Conservation (phyloP, 2,113 vertebrate species). For the Pao palembangensis region DNA sequence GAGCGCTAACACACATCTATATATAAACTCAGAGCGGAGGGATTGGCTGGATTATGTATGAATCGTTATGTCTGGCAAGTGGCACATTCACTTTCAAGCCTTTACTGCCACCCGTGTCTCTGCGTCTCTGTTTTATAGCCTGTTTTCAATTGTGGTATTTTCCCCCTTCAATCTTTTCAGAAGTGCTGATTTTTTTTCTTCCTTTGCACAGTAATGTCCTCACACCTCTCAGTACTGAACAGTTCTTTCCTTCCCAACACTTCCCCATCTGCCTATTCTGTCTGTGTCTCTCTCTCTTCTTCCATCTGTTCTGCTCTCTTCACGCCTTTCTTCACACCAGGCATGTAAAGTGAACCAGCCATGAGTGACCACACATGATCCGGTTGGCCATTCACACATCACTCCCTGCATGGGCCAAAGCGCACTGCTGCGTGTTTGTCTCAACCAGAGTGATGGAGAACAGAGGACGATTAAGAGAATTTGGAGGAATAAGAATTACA, state of each 20-base stretch:
- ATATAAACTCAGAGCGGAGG: slow-evolving; percentile 51
- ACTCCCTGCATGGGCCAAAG: slow-evolving; percentile 32
- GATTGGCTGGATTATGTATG: slow-evolving; percentile 51
- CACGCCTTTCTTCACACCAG: slow-evolving; percentile 23
- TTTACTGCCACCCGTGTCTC: slow-evolving; percentile 8
- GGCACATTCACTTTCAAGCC: slow-evolving; percentile 33
- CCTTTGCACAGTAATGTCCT: slow-evolving; percentile 34
- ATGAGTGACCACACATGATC: slow-evolving; percentile 28
- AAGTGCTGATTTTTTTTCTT: slow-evolving; percentile 27
- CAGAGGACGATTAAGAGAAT: background rate
- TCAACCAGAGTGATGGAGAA: background rate
- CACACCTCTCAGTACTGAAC: slow-evolving; percentile 59
- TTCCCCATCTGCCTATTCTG: slow-evolving; percentile 48
- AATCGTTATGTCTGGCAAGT: slow-evolving; percentile 44
- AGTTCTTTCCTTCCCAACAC: slow-evolving; percentile 44
- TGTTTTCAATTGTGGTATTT: slow-evolving; percentile 3
- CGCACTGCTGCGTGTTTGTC: slow-evolving; percentile 37
- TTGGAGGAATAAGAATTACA: background rate
- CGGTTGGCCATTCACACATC: slow-evolving; percentile 40
- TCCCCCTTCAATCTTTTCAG: slow-evolving; percentile 24
- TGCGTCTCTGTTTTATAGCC: background rate
- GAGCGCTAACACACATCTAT: slow-evolving; percentile 39
- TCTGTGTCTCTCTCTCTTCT: slow-evolving; percentile 42
- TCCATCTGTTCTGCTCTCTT: slow-evolving; percentile 52
- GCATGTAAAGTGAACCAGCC: slow-evolving; percentile 53